phyloP scores from a whole-genome alignment of 2,797 vertebrate genomes.

The Malacoraja senta region DNA sequence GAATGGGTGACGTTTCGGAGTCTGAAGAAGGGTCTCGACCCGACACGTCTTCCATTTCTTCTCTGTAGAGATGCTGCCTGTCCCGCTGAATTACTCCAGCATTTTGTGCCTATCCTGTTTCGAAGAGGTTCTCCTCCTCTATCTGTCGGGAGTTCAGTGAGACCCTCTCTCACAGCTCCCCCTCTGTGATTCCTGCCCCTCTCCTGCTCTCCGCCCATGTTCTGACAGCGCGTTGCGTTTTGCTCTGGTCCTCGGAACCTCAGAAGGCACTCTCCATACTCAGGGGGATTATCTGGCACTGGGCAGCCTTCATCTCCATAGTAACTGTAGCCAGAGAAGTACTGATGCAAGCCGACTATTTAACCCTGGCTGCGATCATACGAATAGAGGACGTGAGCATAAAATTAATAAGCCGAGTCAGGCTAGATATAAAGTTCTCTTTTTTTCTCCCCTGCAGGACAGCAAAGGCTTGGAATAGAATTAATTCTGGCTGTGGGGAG shows the following conservation, averaged over 20 bases:
- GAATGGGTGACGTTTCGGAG: too few species aligned
- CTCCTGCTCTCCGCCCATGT: too few species aligned
- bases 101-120: too few species aligned
- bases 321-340: not conserved
- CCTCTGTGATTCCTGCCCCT: too few species aligned
- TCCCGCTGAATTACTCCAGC: too few species aligned
- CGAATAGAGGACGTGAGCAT: not conserved
- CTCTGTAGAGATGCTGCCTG: too few species aligned
- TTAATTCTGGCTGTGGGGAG: not conserved
- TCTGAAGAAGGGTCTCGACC: too few species aligned
- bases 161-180: too few species aligned
- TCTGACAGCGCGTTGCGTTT: not conserved
- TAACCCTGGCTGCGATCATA: not conserved
- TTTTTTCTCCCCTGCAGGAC: not conserved
- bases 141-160: too few species aligned
- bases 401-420: constrained; percentile 9
- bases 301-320: not conserved
- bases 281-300: not conserved
- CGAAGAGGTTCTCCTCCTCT: too few species aligned
- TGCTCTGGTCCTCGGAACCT: not conserved
- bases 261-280: not conserved
- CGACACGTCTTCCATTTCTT: too few species aligned
- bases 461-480: not conserved
- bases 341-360: constrained; percentile 4
- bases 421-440: not conserved